Percentiles rank a stretch among this genome's conserved stretches.
Evolutionary conservation across 92 coral and sea anemone species (phyloP).

Genomic region (Heteractis magnifica): DNA sequence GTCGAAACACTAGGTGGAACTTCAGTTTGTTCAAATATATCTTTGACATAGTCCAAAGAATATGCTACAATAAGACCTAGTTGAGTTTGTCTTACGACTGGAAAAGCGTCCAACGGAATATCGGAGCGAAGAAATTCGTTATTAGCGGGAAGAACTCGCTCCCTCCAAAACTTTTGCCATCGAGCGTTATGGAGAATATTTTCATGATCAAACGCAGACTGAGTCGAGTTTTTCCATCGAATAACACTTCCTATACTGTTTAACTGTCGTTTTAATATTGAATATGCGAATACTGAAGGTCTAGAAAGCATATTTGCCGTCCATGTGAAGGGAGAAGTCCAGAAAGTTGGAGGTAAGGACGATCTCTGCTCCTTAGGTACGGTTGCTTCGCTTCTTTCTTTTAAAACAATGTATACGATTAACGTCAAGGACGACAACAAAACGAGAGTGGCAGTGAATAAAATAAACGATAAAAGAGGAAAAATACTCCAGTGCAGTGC

Average conservation of each 20-base stretch:
- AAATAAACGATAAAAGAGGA: slow-evolving; percentile 65
- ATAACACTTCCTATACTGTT: slow-evolving; percentile 58
- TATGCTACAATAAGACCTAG: slow-evolving; percentile 84
- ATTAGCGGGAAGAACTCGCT: slow-evolving; percentile 77
- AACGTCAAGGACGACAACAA: slow-evolving; percentile 37
- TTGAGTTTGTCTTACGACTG: slow-evolving; percentile 79
- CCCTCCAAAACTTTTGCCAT: slow-evolving; percentile 91
- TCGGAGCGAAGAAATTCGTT: slow-evolving; percentile 59
- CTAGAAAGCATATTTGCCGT: slow-evolving; percentile 57
- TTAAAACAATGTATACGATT: slow-evolving; percentile 37
- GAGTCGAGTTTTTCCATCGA: slow-evolving; percentile 67
- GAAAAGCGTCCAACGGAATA: slow-evolving; percentile 80
- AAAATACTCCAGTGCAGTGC: slow-evolving; percentile 75
- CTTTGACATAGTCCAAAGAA: slow-evolving; percentile 77
- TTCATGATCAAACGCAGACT: slow-evolving; percentile 64
- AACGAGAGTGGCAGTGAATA: slow-evolving; percentile 68
- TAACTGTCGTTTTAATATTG: slow-evolving; percentile 54
- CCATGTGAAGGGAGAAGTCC: slow-evolving; percentile 53
- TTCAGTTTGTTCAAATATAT: slow-evolving; percentile 53
- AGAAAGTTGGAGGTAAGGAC: slow-evolving; percentile 22
- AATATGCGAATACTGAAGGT: slow-evolving; percentile 50
- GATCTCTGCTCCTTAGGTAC: slow-evolving; percentile 33
- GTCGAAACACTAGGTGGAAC: slow-evolving; percentile 24
- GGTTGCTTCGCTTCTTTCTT: slow-evolving; percentile 14
- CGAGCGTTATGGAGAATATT: slow-evolving; percentile 63